phyloP scores from a whole-genome alignment of 2,888 invertebrate species.

The Diachrysia chrysitis region DNA sequence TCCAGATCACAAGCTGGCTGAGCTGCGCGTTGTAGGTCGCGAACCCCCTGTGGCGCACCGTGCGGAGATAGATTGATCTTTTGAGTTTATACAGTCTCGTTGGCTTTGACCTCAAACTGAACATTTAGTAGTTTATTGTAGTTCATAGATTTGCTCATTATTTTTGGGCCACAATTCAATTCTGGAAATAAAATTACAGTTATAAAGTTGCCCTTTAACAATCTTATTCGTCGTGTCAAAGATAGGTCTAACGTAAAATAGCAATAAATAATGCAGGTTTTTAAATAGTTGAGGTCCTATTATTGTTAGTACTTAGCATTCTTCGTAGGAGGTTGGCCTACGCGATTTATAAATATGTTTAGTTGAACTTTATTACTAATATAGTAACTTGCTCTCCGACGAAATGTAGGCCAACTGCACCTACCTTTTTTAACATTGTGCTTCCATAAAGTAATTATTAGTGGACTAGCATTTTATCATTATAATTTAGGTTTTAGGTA shows the following conservation, averaged over 20 bases:
- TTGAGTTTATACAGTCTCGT: conserved; percentile 58
- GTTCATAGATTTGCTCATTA: conserved; percentile 31
- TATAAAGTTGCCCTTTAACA: not conserved
- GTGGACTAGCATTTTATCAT: not conserved
- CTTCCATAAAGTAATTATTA: not conserved
- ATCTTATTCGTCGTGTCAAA: too few relatives aligned
- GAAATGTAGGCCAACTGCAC: not conserved
- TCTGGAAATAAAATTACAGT: conserved; percentile 29
- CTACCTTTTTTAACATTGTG: not conserved
- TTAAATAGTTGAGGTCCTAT: too few relatives aligned
- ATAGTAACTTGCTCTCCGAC: too few relatives aligned
- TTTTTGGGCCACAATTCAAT: conserved; percentile 10
- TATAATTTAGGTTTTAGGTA: too few relatives aligned
- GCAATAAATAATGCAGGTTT: too few relatives aligned
- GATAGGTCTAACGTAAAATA: too few relatives aligned
- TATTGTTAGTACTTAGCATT: too few relatives aligned
- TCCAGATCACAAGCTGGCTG: conserved; percentile 49
- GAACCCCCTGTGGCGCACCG: conserved; percentile 18
- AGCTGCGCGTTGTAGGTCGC: conserved; percentile 35
- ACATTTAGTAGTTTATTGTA: conserved; percentile 53
- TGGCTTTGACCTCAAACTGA: conserved; percentile 39
- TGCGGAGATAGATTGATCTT: conserved; percentile 56
- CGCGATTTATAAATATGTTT: too few relatives aligned
- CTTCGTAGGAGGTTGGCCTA: too few relatives aligned
- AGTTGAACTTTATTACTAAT: too few relatives aligned